Base-by-base conservation (phyloP, 2,113 vertebrate genomes). In the Cygnus buccinator region DNA sequence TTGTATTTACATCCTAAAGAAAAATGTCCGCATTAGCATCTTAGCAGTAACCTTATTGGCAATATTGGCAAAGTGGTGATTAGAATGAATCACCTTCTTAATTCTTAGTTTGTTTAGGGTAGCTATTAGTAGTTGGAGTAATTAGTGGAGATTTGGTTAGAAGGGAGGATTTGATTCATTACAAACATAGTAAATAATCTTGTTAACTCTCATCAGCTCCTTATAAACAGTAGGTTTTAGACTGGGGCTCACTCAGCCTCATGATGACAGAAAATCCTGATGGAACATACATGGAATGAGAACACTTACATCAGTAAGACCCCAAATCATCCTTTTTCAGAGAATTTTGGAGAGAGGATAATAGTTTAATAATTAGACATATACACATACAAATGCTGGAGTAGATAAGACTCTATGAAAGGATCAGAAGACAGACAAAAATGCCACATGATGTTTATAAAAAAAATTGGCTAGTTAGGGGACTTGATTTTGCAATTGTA, bases 121-220 rank as follows among this genome's bases (percentile, higher is more conserved):
- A 87, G 62, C n/a, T 94, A 21, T 89, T 91, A 92, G 54, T 89
- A 85, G 65, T 31, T 89, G 62, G 81, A 93, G 35, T 35, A 92
- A 75, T 71, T 94, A 81, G 65, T 78, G 70, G 68, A 63, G 52
- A 48, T 80, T 35, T 84, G 22, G 63, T 74, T 78, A 68, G 57
- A 79, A 66, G 28, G 39, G 41, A 86, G 22, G 3, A 5, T 83
- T 83, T 90, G 62, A 46, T 88, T 78, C 17, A 55, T 89, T 90
- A 72, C 6, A 28, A 71, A 33, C 15, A 22, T 57, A 59, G 73
- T 84, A 75, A 81, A 81, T 89, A 65, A 31, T 90, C 75, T 17
- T 90, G 62, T 76, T 84, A 84, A 71, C 9, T 87, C 66, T 88
- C 25, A 52, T 62, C 84, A 65, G 46, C 72, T 76, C 39, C 14